Evolutionary conservation across 1,140 invertebrate genomes (phyloP).

Genomic region (Lineus longissimus): DNA sequence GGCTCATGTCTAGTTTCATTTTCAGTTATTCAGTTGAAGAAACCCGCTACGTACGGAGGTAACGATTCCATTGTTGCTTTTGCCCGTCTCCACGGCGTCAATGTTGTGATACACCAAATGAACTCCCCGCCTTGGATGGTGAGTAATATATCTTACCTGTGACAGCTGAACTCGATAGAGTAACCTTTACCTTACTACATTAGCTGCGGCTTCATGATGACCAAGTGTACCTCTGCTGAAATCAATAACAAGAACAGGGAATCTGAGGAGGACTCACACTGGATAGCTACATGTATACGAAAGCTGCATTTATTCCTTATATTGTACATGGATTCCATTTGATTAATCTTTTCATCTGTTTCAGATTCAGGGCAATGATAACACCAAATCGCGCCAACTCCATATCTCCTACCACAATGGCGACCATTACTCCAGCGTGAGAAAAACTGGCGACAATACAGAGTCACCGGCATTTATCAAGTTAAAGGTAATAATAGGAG

Average conservation of each 20-base stretch:
- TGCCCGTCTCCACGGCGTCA: slow-evolving; percentile 55
- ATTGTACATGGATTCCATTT: too few relatives aligned
- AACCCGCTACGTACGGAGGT: slow-evolving; percentile 58
- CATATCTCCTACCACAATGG: slow-evolving; percentile 61
- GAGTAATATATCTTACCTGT: slow-evolving; percentile 19
- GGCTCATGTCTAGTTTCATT: too few relatives aligned
- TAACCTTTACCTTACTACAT: too few relatives aligned
- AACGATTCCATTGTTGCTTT: slow-evolving; percentile 61
- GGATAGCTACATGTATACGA: too few relatives aligned
- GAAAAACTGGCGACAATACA: slow-evolving; percentile 49
- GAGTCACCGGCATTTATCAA: slow-evolving; percentile 53
- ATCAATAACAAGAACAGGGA: too few relatives aligned
- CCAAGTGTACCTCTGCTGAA: too few relatives aligned
- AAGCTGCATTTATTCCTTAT: too few relatives aligned
- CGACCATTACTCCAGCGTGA: slow-evolving; percentile 57
- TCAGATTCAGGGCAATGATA: slow-evolving; percentile 36
- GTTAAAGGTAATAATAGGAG: slow-evolving; percentile 41
- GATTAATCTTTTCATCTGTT: slow-evolving; percentile 15
- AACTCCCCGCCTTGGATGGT: slow-evolving; percentile 56
- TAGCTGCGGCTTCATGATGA: too few relatives aligned
- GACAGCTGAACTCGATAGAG: too few relatives aligned
- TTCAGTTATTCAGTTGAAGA: slow-evolving; percentile 53
- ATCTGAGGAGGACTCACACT: too few relatives aligned
- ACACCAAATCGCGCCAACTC: slow-evolving; percentile 41
- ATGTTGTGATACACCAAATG: slow-evolving; percentile 59